Conservation (phyloP, 2,113 vertebrate genomes). For the Calonectris borealis region DNA sequence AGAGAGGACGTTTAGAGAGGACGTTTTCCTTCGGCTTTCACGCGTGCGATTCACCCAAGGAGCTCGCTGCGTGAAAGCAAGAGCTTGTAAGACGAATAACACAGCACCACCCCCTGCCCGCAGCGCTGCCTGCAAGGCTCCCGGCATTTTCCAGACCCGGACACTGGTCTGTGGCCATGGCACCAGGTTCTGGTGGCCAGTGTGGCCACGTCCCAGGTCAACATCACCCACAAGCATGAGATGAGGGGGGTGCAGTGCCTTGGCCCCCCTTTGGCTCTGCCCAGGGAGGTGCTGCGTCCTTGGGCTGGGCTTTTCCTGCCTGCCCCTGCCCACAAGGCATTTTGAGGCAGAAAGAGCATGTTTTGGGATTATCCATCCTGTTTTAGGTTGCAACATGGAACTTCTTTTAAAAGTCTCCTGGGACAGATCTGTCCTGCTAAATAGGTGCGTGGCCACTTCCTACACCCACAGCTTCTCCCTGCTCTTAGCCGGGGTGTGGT, state of each 20-base stretch:
- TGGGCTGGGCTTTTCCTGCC: neutral
- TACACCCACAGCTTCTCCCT: neutral
- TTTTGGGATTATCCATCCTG: neutral
- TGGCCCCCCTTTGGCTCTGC: neutral
- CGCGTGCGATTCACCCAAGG: neutral
- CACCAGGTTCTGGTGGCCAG: neutral
- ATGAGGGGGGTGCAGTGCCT: neutral
- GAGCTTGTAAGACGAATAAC: neutral
- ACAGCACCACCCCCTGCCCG: neutral
- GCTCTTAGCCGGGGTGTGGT: neutral
- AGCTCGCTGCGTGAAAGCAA: neutral
- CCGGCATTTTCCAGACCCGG: neutral
- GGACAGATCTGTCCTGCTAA: neutral
- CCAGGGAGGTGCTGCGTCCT: neutral
- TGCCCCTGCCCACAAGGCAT: neutral
- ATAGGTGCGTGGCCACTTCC: neutral
- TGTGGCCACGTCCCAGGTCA: neutral
- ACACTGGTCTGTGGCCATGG: too few species aligned
- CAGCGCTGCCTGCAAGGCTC: neutral
- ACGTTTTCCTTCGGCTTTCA: neutral
- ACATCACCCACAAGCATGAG: neutral
- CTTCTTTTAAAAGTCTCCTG: neutral
- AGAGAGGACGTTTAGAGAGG: neutral
- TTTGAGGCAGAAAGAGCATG: neutral
- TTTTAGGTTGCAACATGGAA: neutral